Percentiles rank a stretch among this genome's conserved stretches.
Evolutionary conservation across 2,888 invertebrate species (phyloP).

Genomic region (Agrochola macilenta): DNA sequence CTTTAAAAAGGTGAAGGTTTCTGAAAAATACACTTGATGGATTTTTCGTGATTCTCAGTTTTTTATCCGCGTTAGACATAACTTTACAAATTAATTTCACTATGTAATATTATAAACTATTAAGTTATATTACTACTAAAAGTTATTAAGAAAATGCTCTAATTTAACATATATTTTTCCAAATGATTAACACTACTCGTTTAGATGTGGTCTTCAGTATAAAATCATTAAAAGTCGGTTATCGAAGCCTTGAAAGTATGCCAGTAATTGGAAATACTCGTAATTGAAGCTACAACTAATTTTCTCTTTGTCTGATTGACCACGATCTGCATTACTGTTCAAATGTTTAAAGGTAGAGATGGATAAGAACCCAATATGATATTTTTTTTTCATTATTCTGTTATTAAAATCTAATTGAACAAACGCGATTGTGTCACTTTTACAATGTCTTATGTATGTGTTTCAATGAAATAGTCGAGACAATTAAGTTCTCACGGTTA

Average conservation of each 20-base stretch:
- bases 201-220: too few species aligned
- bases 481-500: constrained; percentile 36
- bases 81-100: too few species aligned
- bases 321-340: not conserved
- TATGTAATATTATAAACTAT: too few species aligned
- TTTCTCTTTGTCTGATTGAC: not conserved
- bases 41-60: too few species aligned
- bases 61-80: too few species aligned
- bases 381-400: not conserved
- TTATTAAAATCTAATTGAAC: not conserved
- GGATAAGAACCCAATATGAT: not conserved
- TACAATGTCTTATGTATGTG: not conserved
- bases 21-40: too few species aligned
- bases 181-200: too few species aligned
- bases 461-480: not conserved
- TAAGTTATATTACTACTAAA: too few species aligned
- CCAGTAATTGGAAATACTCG: not conserved
- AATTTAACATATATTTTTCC: too few species aligned
- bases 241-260: not conserved
- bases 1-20: too few species aligned
- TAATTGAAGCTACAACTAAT: not conserved
- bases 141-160: too few species aligned
- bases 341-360: not conserved
- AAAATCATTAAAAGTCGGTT: too few species aligned
- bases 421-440: not conserved